Percentiles rank a stretch among this genome's conserved stretches.
Evolutionary conservation across 2,113 vertebrate species (phyloP).

Genomic region (Pollachius pollachius): DNA sequence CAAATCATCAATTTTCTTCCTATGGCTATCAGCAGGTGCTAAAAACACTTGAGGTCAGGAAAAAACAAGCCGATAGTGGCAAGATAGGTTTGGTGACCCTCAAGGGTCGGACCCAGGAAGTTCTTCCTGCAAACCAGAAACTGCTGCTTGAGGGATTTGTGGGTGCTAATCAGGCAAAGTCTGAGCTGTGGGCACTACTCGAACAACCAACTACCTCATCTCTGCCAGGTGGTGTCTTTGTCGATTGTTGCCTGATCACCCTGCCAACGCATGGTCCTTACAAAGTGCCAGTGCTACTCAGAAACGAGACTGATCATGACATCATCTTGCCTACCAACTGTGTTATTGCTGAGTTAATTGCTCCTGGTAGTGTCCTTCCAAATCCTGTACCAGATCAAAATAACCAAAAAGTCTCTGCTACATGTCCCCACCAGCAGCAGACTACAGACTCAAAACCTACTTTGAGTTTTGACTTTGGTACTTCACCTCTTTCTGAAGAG

Average conservation of each 20-base stretch:
- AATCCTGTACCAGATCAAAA: background rate
- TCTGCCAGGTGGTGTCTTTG: too few relatives aligned
- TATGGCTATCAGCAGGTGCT: background rate
- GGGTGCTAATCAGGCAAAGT: background rate
- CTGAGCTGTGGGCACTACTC: background rate
- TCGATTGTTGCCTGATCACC: too few relatives aligned
- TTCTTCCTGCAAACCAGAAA: background rate
- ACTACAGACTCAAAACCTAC: background rate
- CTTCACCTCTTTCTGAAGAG: background rate
- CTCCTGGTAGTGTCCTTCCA: background rate
- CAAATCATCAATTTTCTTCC: background rate
- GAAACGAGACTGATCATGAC: too few relatives aligned
- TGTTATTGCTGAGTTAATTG: too few relatives aligned
- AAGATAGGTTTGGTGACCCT: background rate
- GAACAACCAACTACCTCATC: too few relatives aligned
- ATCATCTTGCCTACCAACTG: background rate
- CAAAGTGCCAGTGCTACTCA: too few relatives aligned
- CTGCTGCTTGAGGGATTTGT: background rate
- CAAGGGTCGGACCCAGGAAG: background rate
- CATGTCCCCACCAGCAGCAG: background rate
- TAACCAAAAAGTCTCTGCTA: background rate
- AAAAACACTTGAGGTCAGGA: background rate
- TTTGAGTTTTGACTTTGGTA: constrained; percentile 2
- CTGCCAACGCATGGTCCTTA: too few relatives aligned
- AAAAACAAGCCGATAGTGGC: constrained; percentile 1